These are phyloP conservation scores for Macrochelys suwanniensis DNA, from an alignment of 2,797 vertebrate genomes.

Conservation along the genomic window DNA sequence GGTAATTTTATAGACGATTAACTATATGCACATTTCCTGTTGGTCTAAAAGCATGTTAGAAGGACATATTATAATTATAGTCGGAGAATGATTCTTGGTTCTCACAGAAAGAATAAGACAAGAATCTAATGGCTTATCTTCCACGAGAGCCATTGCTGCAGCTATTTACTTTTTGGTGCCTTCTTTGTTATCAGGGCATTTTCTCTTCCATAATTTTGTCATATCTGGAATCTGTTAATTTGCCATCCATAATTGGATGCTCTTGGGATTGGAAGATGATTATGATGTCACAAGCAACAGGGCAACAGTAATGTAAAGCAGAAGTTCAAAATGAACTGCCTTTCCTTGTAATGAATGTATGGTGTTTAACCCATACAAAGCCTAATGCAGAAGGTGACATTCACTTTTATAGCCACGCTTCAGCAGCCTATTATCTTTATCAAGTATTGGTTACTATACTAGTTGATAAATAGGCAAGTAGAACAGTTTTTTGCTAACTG, in stretches of 20 bases:
- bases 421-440: constrained; percentile 51
- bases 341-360: not conserved
- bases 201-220: constrained; percentile 54
- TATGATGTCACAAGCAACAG: constrained; percentile 61
- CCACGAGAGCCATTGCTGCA: constrained; percentile 47
- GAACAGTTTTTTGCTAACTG: not conserved
- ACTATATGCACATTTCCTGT: constrained; percentile 65
- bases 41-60: constrained; percentile 57
- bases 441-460: not conserved
- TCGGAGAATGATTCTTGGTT: not conserved
- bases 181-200: constrained; percentile 48
- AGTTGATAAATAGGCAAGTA: not conserved
- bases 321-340: constrained; percentile 54
- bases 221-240: constrained; percentile 65
- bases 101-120: constrained; percentile 51
- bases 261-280: constrained; percentile 65
- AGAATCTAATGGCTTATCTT: constrained; percentile 68
- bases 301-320: constrained; percentile 55
- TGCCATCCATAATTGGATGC: constrained; percentile 55
- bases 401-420: not conserved
- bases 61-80: constrained; percentile 51
- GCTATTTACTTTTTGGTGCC: constrained; percentile 60
- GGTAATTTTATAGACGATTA: constrained; percentile 76
- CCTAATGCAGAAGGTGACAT: not conserved
- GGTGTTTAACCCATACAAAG: constrained; percentile 23